These are phyloP conservation scores for Drosophila algonquin DNA, from an alignment of 2,888 invertebrate genomes.

Conservation along the genomic window DNA sequence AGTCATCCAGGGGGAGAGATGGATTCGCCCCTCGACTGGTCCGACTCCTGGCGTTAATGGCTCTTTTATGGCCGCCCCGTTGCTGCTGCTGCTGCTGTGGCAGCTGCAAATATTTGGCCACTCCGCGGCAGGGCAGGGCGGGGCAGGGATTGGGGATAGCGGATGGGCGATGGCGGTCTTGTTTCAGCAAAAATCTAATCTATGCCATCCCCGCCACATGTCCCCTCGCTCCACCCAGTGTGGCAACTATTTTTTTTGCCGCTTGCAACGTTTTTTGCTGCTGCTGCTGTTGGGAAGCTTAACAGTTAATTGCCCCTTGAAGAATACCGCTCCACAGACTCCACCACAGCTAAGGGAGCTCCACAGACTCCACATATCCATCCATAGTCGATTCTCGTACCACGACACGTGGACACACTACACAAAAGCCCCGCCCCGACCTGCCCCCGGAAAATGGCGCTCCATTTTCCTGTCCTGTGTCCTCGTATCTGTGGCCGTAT, in stretches of 20 bases:
- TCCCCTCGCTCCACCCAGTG: conserved; percentile 27
- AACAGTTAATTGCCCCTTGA: conserved; percentile 82
- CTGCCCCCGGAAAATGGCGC: conserved; percentile 4
- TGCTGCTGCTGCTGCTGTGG: conserved; percentile 60
- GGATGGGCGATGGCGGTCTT: background rate
- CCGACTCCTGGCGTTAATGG: conserved; percentile 78
- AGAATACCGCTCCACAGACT: conserved; percentile 68
- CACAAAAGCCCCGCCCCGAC: conserved; percentile 56
- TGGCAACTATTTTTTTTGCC: conserved; percentile 55
- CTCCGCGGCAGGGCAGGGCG: conserved; percentile 5
- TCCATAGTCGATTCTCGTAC: conserved; percentile 7
- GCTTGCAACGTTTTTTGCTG: conserved; percentile 50
- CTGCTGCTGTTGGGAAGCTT: conserved; percentile 60
- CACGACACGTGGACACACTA: conserved; percentile 44
- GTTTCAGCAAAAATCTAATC: conserved; percentile 66
- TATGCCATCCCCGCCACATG: conserved; percentile 60
- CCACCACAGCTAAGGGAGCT: conserved; percentile 14
- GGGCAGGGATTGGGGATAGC: conserved; percentile 1
- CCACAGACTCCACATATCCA: conserved; percentile 2
- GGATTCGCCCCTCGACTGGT: background rate
- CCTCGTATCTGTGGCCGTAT: background rate
- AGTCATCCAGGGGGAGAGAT: too few species aligned
- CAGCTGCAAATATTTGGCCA: conserved; percentile 64
- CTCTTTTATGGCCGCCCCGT: conserved; percentile 76
- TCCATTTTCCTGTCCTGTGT: conserved; percentile 11